Evolutionary conservation across 2,888 invertebrate genomes (phyloP).

Genomic region (Drosophila pseudotalamancana): DNA sequence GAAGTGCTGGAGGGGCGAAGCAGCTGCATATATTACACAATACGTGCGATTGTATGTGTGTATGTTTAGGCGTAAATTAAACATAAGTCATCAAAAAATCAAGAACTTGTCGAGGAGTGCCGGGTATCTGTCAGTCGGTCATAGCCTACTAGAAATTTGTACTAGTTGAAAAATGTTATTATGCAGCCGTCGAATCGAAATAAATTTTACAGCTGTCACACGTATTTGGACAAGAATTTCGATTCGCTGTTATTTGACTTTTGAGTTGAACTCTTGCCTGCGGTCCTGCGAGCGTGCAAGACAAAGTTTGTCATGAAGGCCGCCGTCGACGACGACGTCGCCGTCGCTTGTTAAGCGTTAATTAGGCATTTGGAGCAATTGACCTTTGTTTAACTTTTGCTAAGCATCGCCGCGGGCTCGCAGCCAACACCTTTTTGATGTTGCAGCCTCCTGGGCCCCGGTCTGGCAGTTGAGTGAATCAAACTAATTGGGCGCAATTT

Average conservation of each 20-base stretch:
- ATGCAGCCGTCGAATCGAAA: neutral
- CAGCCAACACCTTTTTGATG: conserved; percentile 70
- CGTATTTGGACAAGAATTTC: neutral
- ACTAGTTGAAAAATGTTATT: neutral
- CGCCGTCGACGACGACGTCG: no score
- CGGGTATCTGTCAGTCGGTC: no score
- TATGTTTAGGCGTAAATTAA: no score
- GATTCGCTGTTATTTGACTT: conserved; percentile 34
- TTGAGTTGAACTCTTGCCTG: conserved; percentile 27
- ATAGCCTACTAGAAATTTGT: neutral
- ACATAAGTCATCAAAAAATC: no score
- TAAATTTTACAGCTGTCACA: neutral
- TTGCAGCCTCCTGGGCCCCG: conserved; percentile 3
- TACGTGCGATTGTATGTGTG: no score
- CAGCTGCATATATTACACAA: no score
- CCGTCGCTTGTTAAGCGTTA: conserved; percentile 60
- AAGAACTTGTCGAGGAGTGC: no score
- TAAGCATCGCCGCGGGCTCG: conserved; percentile 43
- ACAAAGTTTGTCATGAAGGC: conserved; percentile 18
- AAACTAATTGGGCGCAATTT: conserved; percentile 74
- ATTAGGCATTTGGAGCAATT: conserved; percentile 59
- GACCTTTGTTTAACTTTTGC: conserved; percentile 47
- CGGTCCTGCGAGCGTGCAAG: neutral
- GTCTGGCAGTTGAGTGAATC: conserved; percentile 30
- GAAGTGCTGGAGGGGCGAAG: no score